Evolutionary conservation across 2,888 invertebrate genomes (phyloP).

Genomic region (Diabrotica balteata): DNA sequence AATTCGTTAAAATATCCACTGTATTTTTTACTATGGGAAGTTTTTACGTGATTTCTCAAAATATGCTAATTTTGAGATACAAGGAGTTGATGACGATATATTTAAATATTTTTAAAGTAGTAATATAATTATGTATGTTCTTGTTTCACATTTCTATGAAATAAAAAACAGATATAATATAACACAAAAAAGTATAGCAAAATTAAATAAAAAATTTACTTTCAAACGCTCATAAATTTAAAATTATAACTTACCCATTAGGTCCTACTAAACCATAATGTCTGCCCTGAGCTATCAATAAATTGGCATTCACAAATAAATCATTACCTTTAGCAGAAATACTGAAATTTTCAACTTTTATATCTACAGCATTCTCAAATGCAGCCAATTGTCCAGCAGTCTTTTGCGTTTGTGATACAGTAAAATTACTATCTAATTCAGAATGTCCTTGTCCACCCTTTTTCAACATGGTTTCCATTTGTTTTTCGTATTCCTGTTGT

Average conservation of each 20-base stretch:
- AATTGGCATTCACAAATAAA: constrained; percentile 93
- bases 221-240: too few species aligned
- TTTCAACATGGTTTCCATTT: constrained; percentile 83
- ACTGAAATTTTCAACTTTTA: constrained; percentile 98
- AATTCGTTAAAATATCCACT: too few species aligned
- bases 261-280: constrained; percentile 98
- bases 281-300: constrained; percentile 91
- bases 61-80: too few species aligned
- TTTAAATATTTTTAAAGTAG: too few species aligned
- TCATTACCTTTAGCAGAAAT: constrained; percentile 98
- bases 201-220: too few species aligned
- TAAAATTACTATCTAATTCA: constrained; percentile 91
- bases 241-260: constrained; percentile 74
- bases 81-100: too few species aligned
- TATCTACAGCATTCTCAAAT: constrained; percentile 93
- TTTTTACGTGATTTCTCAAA: too few species aligned
- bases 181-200: too few species aligned
- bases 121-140: too few species aligned
- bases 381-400: constrained; percentile 78
- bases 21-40: too few species aligned
- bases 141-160: too few species aligned
- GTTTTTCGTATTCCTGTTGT: constrained; percentile 86
- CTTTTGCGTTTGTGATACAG: constrained; percentile 86
- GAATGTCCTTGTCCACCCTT: constrained; percentile 90
- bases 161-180: too few species aligned